Evolutionary conservation across 2,888 invertebrate species (phyloP).

Genomic region (Drosophila koepferae): DNA sequence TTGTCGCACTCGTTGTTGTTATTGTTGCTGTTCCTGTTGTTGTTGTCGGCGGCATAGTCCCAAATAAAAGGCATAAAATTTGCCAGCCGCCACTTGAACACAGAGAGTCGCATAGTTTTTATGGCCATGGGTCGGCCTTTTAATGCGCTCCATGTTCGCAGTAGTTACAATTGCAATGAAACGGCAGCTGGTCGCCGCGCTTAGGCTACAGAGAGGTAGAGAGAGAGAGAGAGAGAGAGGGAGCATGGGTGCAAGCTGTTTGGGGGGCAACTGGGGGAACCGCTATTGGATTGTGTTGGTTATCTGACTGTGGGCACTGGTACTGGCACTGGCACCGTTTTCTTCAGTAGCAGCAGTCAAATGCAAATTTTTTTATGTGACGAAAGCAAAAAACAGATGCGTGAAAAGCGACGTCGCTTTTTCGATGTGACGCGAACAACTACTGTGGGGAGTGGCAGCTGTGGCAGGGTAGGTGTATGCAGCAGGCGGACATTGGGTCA

Average conservation of each 20-base stretch:
- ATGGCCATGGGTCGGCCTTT: constrained; percentile 67
- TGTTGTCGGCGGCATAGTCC: constrained; percentile 48
- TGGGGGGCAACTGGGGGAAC: not conserved
- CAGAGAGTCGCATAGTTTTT: constrained; percentile 66
- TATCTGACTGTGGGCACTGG: constrained; percentile 27
- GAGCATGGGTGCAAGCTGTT: not conserved
- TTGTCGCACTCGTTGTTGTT: constrained; percentile 41
- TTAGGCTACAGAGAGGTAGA: constrained; percentile 5
- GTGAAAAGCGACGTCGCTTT: constrained; percentile 44
- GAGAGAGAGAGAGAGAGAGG: not conserved
- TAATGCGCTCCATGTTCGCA: constrained; percentile 51
- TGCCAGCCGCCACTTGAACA: constrained; percentile 65
- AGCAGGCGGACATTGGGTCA: constrained; percentile 32
- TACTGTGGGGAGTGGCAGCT: not conserved
- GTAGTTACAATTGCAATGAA: constrained; percentile 45
- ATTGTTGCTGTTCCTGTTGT: constrained; percentile 33
- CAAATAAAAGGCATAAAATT: constrained; percentile 74
- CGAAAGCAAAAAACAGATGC: constrained; percentile 61
- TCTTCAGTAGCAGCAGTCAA: constrained; percentile 50
- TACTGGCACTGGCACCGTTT: constrained; percentile 29
- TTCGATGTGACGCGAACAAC: constrained; percentile 9
- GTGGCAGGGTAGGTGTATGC: not conserved
- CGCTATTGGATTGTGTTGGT: constrained; percentile 23
- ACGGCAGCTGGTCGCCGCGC: constrained; percentile 51
- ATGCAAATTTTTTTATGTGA: constrained; percentile 65